phyloP scores from a whole-genome alignment of 1,140 invertebrate genomes.

The Brachionus koreanus region DNA sequence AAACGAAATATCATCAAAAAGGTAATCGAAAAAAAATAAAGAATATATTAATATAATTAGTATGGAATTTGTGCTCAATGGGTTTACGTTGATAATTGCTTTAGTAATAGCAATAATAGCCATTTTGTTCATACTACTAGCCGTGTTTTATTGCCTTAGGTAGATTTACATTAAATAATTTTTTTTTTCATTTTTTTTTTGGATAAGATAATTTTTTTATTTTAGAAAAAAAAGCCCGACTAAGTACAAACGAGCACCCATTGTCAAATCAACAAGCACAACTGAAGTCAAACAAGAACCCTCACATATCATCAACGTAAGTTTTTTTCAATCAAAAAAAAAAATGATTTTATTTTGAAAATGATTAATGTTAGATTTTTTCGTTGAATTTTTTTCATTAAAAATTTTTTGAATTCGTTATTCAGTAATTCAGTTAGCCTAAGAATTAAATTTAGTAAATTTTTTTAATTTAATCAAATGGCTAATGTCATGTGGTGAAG shows the following conservation, averaged over 20 bases:
- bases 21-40: neutral
- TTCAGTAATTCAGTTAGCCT: too few relatives aligned
- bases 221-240: neutral
- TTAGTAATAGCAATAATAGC: neutral
- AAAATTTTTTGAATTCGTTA: too few relatives aligned
- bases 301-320: neutral
- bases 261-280: neutral
- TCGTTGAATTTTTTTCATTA: too few relatives aligned
- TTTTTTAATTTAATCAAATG: too few relatives aligned
- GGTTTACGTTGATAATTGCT: slow-evolving; percentile 19
- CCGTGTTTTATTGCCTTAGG: slow-evolving; percentile 16
- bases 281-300: neutral
- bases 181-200: neutral
- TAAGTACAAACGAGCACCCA: slow-evolving; percentile 1
- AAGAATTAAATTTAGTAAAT: too few relatives aligned
- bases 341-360: too few relatives aligned
- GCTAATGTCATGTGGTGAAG: too few relatives aligned
- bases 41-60: neutral
- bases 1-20: slow-evolving; percentile 1
- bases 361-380: too few relatives aligned
- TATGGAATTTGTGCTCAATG: neutral
- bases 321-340: too few relatives aligned
- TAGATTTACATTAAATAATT: neutral
- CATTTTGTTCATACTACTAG: slow-evolving; percentile 2
- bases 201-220: neutral